Percentiles rank a stretch among this genome's conserved stretches.
Conservation (phyloP, 2,797 vertebrate genomes). For the Rallus crepitans region DNA sequence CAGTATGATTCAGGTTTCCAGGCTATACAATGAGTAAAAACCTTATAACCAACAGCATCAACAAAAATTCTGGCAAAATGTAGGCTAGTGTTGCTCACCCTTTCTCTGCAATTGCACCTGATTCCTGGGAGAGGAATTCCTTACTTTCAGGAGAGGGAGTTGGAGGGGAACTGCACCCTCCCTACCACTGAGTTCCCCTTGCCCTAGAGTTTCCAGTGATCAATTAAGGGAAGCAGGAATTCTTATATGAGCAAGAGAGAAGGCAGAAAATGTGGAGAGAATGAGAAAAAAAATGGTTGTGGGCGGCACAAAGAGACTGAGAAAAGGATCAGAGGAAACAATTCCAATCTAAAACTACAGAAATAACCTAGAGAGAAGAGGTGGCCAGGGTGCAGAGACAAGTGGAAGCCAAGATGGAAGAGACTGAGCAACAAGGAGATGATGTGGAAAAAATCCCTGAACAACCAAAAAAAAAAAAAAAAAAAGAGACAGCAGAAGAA, state of each 20-base stretch:
- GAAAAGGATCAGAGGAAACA: not conserved
- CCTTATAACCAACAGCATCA: not conserved
- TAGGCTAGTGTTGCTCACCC: rapidly evolving
- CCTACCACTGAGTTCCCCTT: not conserved
- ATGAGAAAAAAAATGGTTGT: not conserved
- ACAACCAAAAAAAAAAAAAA: not conserved
- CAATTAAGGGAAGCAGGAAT: not conserved
- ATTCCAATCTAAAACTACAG: rapidly evolving
- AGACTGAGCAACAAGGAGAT: not conserved
- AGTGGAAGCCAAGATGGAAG: not conserved
- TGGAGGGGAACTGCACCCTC: not conserved
- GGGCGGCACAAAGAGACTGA: not conserved
- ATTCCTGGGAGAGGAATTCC: not conserved
- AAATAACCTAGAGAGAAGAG: not conserved
- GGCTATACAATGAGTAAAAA: not conserved
- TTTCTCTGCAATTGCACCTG: not conserved
- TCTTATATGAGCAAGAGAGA: not conserved
- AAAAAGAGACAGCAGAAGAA: not conserved
- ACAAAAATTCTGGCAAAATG: not conserved
- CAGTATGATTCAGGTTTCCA: not conserved
- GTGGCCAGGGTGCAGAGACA: not conserved
- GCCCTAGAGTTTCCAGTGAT: not conserved
- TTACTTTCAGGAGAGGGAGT: not conserved
- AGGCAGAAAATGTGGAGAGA: not conserved
- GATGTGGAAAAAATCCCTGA: not conserved